A percentile compares a stretch with the other conserved stretches of the same genome.
These are phyloP conservation scores for Nomada ferruginata DNA, from an alignment of 2,888 invertebrate species.

Conservation along the genomic window DNA sequence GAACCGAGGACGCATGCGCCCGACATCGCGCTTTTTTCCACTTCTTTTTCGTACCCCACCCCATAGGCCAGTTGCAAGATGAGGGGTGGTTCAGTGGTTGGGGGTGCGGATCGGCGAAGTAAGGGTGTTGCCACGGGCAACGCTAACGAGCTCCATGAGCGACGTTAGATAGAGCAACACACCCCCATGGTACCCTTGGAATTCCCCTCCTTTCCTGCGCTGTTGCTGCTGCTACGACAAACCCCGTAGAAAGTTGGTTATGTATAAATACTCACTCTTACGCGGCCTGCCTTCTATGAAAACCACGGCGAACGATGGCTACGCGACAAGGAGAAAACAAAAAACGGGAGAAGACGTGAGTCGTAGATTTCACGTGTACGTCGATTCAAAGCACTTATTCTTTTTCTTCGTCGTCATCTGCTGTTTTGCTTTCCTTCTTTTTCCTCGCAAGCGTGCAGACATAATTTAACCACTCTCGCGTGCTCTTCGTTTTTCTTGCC, in stretches of 20 bases:
- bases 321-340: not conserved
- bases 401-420: not conserved
- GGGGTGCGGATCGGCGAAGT: conserved; percentile 72
- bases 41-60: conserved; percentile 61
- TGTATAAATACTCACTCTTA: conserved; percentile 74
- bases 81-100: conserved; percentile 72
- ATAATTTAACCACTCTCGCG: conserved; percentile 46
- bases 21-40: conserved; percentile 61
- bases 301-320: conserved; percentile 27
- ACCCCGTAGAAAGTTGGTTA: conserved; percentile 76
- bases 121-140: conserved; percentile 83
- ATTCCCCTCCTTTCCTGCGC: conserved; percentile 53
- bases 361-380: conserved; percentile 14
- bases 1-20: conserved; percentile 72
- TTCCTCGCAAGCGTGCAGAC: conserved; percentile 12
- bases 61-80: conserved; percentile 69
- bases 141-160: conserved; percentile 84
- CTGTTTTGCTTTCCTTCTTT: not conserved
- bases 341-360: not conserved
- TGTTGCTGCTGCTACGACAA: conserved; percentile 60
- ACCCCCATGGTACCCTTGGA: conserved; percentile 73
- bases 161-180: conserved; percentile 83
- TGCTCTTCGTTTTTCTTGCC: conserved; percentile 26
- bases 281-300: conserved; percentile 43
- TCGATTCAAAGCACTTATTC: conserved; percentile 34